Percentiles rank a stretch among this genome's conserved stretches.
These are phyloP conservation scores for Alosa alosa DNA, from an alignment of 2,113 vertebrate species.

Conservation along the genomic window DNA sequence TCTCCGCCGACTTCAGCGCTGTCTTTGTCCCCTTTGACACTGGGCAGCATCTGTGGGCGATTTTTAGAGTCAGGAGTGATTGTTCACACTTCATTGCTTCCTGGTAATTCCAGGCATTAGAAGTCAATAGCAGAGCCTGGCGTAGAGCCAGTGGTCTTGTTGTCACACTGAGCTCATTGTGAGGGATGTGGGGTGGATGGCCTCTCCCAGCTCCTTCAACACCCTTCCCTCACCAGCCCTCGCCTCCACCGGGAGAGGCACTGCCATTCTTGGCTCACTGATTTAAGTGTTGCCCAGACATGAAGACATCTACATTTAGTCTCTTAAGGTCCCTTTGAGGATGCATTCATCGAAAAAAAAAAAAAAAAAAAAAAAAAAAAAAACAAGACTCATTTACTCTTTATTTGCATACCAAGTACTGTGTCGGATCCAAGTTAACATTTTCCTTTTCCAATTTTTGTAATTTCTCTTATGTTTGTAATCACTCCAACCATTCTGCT, in stretches of 20 bases:
- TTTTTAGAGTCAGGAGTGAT: slow-evolving; percentile 1
- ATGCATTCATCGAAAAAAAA: not conserved
- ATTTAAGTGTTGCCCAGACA: not conserved
- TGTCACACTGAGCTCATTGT: slow-evolving; percentile 23
- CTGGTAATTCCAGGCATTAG: slow-evolving; percentile 25
- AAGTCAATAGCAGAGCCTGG: slow-evolving; percentile 3
- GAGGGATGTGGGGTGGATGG: not conserved
- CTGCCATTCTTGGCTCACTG: not conserved
- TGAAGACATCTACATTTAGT: not conserved
- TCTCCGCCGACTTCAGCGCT: not conserved
- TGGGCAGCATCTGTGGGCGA: slow-evolving; percentile 12
- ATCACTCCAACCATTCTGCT: not conserved
- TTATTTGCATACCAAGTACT: not conserved
- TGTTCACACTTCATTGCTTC: slow-evolving; percentile 25
- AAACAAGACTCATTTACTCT: not conserved
- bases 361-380: no score
- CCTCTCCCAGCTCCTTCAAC: not conserved
- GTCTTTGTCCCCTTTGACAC: slow-evolving; percentile 4
- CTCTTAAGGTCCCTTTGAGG: not conserved
- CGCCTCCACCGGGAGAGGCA: not conserved
- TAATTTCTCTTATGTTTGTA: not conserved
- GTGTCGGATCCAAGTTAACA: not conserved
- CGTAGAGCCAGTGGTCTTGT: not conserved
- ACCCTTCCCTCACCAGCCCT: not conserved
- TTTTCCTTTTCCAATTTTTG: not conserved